A percentile compares a stretch with the other conserved stretches of the same genome.
phyloP scores from a whole-genome alignment of 1,140 invertebrate genomes.

The Drosophila lacteicornis region DNA sequence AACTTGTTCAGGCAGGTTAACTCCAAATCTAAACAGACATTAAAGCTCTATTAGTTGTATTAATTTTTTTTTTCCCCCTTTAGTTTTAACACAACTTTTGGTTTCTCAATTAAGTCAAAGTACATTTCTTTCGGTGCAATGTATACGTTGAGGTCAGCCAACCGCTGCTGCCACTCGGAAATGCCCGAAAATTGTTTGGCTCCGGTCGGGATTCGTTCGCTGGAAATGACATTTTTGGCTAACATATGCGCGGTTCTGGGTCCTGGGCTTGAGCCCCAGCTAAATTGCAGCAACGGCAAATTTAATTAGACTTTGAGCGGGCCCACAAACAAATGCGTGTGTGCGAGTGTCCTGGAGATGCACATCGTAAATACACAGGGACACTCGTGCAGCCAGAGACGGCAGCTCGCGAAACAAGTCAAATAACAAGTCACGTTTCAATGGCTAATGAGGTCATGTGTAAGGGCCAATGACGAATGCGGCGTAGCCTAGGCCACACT shows the following conservation, averaged over 20 bases:
- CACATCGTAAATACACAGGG: constrained; percentile 50
- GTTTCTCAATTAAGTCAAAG: too few relatives aligned
- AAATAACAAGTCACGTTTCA: constrained; percentile 83
- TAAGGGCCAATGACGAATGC: constrained; percentile 73
- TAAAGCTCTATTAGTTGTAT: too few relatives aligned
- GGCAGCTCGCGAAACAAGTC: constrained; percentile 74
- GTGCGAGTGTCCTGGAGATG: constrained; percentile 22
- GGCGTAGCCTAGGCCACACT: constrained; percentile 35
- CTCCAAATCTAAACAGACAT: too few relatives aligned
- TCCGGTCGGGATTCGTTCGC: constrained; percentile 26
- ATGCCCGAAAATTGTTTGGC: constrained; percentile 73
- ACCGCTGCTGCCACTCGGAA: constrained; percentile 47
- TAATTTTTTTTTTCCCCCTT: not conserved
- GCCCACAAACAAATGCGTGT: constrained; percentile 29
- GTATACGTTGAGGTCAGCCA: constrained; percentile 63
- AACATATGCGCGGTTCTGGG: constrained; percentile 75
- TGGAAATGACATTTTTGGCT: constrained; percentile 76
- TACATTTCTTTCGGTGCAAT: constrained; percentile 5
- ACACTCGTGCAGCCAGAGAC: constrained; percentile 28
- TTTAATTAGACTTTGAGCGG: constrained; percentile 81
- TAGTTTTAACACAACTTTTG: not conserved
- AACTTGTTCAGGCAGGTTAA: too few relatives aligned
- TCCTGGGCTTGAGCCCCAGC: constrained; percentile 56
- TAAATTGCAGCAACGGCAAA: constrained; percentile 70
- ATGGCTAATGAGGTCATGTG: constrained; percentile 84